Evolutionary conservation across 2,888 invertebrate species (phyloP), one percentile per base, ranked within the genome.

Genomic region (Ennomos quercinarius): DNA sequence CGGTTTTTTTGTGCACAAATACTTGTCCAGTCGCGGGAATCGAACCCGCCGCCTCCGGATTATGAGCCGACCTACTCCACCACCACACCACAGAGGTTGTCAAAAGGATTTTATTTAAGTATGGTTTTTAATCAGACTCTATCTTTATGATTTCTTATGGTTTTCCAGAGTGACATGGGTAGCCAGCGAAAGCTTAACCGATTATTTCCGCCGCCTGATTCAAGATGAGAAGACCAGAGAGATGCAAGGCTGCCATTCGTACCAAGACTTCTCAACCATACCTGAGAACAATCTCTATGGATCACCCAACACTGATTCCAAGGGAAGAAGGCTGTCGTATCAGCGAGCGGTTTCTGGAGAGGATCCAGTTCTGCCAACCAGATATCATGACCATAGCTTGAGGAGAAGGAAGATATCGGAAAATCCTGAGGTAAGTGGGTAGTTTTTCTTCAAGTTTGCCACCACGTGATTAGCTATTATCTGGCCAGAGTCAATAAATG

Each of bases 331-430:
- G 53, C 68, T 90, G n/a, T 91, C 91, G 0, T 91, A 91, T 64
- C 89, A 90, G 69, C 77, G 91, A 9, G 91, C 91, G 0, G 90
- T 91, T 1, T 91, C 91, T 0, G 90, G 91, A 0, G 91, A 91
- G 66, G 91, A 91, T 48, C 87, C 89, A 0, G 78, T 78, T 2
- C 61, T 67, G 10, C 72, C 75, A 0, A 55, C 68, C 0, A 74
- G 78, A 10, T 79, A 81, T 60, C 79, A 79, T 5, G 88, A 89
- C 36, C 67, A 76, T 48, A 70, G 68, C 12, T 58, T 80, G 40
- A 77, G 83, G 37, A 81, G 76, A 51, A 79, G 77, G 39, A 74
- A 75, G n/a, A 82, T 83, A 27, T 73, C 80, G 0, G 89, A 87
- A 45, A 74, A 77, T 57, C 70, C 68, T 5, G 85, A 86, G 84